Percentiles rank a stretch among this genome's conserved stretches.
Evolutionary conservation across 2,888 invertebrate genomes (phyloP).

Genomic region (Parnassius orleans): DNA sequence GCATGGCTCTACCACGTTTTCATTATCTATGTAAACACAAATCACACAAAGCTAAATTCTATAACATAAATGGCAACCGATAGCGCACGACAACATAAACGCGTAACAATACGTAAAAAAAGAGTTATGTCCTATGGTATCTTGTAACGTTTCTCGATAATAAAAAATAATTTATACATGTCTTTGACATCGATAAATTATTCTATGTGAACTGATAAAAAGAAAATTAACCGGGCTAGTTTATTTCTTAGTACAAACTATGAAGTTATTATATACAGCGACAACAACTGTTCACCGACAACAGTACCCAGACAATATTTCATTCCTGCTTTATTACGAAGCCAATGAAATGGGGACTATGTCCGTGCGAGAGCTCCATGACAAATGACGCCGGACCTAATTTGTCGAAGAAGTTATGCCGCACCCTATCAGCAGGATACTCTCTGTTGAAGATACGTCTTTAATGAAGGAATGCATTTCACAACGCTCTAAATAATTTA

Average conservation of each 20-base stretch:
- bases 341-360: slow-evolving; percentile 42
- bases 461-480: slow-evolving; percentile 51
- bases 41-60: no score
- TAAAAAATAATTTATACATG: background rate
- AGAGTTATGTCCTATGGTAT: no score
- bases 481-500: slow-evolving; percentile 42
- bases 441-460: slow-evolving; percentile 32
- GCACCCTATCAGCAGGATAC: slow-evolving; percentile 61
- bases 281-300: slow-evolving; percentile 30
- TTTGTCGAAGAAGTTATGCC: slow-evolving; percentile 61
- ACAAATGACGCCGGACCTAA: slow-evolving; percentile 67
- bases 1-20: no score
- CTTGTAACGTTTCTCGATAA: no score
- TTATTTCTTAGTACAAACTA: slow-evolving; percentile 8
- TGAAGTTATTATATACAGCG: slow-evolving; percentile 25
- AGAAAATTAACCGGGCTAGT: background rate
- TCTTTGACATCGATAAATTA: slow-evolving; percentile 1
- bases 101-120: no score
- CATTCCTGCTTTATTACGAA: slow-evolving; percentile 47
- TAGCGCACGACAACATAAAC: no score
- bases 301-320: slow-evolving; percentile 47
- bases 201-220: no score
- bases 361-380: slow-evolving; percentile 40
- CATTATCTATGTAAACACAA: no score
- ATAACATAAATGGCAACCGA: no score